Evolutionary conservation across 1,140 invertebrate species (phyloP).

Genomic region (Drosophila albomicans): DNA sequence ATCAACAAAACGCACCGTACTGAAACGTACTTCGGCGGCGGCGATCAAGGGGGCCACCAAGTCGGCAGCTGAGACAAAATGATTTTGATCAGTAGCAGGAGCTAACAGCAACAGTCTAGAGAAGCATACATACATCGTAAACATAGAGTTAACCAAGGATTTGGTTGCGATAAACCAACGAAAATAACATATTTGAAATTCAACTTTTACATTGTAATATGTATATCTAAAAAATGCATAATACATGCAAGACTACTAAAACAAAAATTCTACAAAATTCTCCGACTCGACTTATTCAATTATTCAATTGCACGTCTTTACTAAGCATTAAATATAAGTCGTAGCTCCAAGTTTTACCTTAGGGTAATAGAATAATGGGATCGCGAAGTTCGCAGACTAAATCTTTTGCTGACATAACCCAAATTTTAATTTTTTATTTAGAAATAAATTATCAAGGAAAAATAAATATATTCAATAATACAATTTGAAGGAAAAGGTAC

Average conservation of each 20-base stretch:
- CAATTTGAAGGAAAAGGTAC: no score
- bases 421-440: no score
- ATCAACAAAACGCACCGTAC: conserved; percentile 61
- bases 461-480: no score
- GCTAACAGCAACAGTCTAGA: conserved; percentile 15
- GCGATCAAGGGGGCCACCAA: conserved; percentile 63
- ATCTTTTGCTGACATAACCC: no score
- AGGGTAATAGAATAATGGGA: no score
- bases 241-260: conserved; percentile 26
- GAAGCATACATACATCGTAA: conserved; percentile 2
- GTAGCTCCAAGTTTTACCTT: no score
- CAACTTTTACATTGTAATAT: conserved; percentile 47
- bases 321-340: no score
- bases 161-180: conserved; percentile 56
- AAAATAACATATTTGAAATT: conserved; percentile 38
- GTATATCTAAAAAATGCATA: conserved; percentile 12
- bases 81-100: conserved; percentile 18
- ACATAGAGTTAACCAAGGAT: conserved; percentile 43
- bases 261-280: no score
- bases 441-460: no score
- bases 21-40: conserved; percentile 53
- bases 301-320: no score
- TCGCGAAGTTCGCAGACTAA: no score
- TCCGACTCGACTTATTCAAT: no score
- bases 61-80: conserved; percentile 56